Conservation (phyloP, 2,113 vertebrate genomes). For the Lipotes vexillifer region DNA sequence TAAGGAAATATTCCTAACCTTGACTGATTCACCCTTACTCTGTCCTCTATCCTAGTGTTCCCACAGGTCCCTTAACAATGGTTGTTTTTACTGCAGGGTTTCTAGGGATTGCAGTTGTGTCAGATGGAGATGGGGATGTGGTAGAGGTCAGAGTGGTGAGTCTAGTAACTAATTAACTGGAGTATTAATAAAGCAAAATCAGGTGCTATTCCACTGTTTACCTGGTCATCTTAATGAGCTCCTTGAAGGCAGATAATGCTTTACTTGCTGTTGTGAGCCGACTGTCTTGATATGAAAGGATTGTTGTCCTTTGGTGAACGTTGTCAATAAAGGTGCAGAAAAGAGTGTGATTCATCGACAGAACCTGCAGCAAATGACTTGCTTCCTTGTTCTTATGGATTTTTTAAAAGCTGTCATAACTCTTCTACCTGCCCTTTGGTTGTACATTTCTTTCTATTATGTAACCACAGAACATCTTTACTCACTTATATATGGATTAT, state of each 20-base stretch:
- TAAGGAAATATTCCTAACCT: background rate
- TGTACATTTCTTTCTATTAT: background rate
- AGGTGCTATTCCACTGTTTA: background rate
- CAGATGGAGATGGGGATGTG: background rate
- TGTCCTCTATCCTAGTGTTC: background rate
- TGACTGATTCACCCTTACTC: background rate
- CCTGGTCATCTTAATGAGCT: background rate
- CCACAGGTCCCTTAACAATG: background rate
- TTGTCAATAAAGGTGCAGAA: background rate
- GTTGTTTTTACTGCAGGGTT: background rate
- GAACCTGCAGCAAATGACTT: background rate
- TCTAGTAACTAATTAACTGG: background rate
- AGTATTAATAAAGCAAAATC: background rate
- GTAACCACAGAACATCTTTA: background rate
- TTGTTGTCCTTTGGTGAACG: background rate
- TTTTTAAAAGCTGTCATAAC: background rate
- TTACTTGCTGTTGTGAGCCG: background rate
- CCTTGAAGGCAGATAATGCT: background rate
- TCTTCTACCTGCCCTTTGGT: background rate
- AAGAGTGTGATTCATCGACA: background rate
- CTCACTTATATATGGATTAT: background rate
- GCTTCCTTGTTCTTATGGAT: background rate
- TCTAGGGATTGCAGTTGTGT: background rate
- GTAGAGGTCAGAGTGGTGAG: background rate
- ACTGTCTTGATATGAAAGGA: background rate